Base-by-base conservation (phyloP, 2,888 invertebrate species). In the Eumacrocentrus americanus region DNA sequence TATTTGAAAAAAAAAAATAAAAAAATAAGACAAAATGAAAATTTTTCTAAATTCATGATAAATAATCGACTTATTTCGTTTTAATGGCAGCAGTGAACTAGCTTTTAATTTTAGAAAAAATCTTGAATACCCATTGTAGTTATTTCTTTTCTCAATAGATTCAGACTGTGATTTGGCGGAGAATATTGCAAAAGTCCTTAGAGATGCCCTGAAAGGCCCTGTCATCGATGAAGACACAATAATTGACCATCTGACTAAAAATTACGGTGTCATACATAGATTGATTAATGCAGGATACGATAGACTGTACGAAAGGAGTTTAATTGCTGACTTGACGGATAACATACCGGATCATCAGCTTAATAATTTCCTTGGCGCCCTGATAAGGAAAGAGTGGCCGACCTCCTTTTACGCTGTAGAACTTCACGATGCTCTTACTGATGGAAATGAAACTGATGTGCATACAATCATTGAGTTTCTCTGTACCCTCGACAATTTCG, bases 321-420 rank as follows among this genome's bases (percentile, higher is more conserved):
- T 92, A 73, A 84, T 94, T 67, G 89, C 88, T 69, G 92, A 95
- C 68, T 82, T 95, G 73, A 95, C 94, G 82, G 91, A 93, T 73
- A 96, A 97, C n/a, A n/a, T n/a, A 80, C 83, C 95, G 60, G 88
- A 91, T 56, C 95, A 95, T 9, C 91, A 92, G 81, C 88, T 96
- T 72, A 95, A 95, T 82, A 91, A 94, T 78, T 91, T 92, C 50
- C 90, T 95, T 67, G 77, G 95, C n/a, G 94, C 92, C 0, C 83
- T 96, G 66, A 93, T 95, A 94, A 94, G 92, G 2, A 94, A 93
- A 2, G n/a, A n/a, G n/a, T n/a, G n/a, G n/a, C n/a, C n/a, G n/a
- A n/a, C n/a, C n/a, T n/a, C n/a, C n/a, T n/a, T n/a, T n/a, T n/a
- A n/a, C n/a, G n/a, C n/a, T n/a, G n/a, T n/a, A n/a, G 92, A 94